Percentiles rank a stretch among this genome's conserved stretches.
Conservation (phyloP, 2,113 vertebrate genomes). For the Eulemur macaco region DNA sequence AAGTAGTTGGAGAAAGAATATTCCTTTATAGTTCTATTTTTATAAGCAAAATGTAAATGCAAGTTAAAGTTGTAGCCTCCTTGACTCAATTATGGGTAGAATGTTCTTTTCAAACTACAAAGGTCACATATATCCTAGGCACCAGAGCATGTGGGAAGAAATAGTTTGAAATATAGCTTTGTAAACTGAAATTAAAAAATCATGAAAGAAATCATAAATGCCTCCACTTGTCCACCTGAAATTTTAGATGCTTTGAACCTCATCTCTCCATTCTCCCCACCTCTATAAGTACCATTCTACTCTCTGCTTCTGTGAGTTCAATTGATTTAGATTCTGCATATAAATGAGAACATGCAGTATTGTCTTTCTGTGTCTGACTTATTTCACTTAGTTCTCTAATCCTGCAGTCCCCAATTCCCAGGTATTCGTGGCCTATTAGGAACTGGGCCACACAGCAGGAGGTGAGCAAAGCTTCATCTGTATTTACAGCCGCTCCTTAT, state of each 20-base stretch:
- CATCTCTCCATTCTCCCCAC: not conserved
- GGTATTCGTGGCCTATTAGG: too few relatives aligned
- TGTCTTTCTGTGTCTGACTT: not conserved
- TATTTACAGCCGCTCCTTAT: too few relatives aligned
- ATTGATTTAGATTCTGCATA: not conserved
- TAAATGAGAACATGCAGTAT: not conserved
- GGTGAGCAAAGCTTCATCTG: too few relatives aligned
- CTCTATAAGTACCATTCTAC: not conserved
- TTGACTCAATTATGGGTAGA: slow-evolving; percentile 19
- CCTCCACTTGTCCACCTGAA: not conserved
- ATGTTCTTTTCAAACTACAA: slow-evolving; percentile 42
- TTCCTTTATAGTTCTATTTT: not conserved
- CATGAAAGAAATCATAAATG: not conserved
- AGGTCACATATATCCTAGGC: not conserved
- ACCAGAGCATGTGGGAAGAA: not conserved
- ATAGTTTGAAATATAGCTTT: not conserved
- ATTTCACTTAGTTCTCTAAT: not conserved
- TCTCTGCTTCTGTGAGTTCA: not conserved
- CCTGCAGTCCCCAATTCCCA: too few relatives aligned
- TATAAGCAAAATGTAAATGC: not conserved
- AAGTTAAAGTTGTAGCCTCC: not conserved
- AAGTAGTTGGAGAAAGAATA: not conserved
- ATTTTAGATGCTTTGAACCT: not conserved
- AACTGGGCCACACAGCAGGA: too few relatives aligned
- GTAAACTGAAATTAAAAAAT: not conserved